Conservation (phyloP, 2,888 invertebrate genomes). For the Tridacna crocea region DNA sequence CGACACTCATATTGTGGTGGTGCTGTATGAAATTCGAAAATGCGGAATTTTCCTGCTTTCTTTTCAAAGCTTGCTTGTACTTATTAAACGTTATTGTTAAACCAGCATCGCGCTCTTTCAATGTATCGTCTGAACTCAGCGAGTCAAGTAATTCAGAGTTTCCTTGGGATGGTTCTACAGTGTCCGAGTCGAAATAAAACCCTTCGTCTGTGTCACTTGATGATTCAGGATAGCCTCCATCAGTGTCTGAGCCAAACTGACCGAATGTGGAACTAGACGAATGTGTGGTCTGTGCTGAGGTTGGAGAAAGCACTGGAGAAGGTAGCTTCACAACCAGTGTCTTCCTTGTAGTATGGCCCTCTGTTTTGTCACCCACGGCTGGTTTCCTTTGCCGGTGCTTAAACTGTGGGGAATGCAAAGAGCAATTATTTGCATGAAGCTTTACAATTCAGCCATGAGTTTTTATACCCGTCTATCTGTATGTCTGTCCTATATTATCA, state of each 20-base stretch:
- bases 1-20: background rate
- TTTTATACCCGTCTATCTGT: too few species aligned
- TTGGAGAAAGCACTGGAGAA: background rate
- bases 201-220: conserved; percentile 16
- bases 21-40: background rate
- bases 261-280: conserved; percentile 25
- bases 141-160: conserved; percentile 2
- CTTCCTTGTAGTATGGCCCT: background rate
- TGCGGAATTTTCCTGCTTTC: conserved; percentile 18
- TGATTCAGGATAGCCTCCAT: conserved; percentile 30
- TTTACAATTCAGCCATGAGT: too few species aligned
- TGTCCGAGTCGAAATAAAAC: conserved; percentile 16
- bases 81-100: conserved; percentile 12
- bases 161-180: conserved; percentile 4
- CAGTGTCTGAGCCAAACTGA: conserved; percentile 28
- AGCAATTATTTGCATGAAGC: too few species aligned
- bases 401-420: background rate
- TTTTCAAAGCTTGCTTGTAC: background rate
- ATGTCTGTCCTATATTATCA: too few species aligned
- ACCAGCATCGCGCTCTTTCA: background rate
- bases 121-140: background rate
- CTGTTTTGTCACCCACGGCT: background rate
- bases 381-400: conserved; percentile 11
- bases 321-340: conserved; percentile 43
- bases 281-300: background rate